These are phyloP conservation scores for Pluvianellus socialis DNA, from an alignment of 2,113 vertebrate genomes.

Conservation along the genomic window DNA sequence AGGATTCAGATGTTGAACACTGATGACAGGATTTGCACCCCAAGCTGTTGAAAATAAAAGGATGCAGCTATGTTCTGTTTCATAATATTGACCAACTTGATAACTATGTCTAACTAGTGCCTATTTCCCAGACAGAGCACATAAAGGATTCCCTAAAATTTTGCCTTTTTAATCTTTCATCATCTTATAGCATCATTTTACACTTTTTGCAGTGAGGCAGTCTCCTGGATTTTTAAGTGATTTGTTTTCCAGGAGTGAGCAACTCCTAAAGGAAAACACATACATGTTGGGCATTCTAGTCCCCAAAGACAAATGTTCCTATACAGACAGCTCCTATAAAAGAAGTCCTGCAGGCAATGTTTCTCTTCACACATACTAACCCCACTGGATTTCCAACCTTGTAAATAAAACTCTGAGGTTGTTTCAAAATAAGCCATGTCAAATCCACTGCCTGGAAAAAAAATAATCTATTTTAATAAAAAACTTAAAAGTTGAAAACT, in stretches of 20 bases:
- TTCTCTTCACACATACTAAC: background rate
- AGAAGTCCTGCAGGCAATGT: background rate
- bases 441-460: background rate
- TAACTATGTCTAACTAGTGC: background rate
- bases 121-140: background rate
- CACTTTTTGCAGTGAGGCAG: background rate
- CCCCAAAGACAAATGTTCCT: background rate
- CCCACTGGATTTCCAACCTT: background rate
- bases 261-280: background rate
- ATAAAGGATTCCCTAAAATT: background rate
- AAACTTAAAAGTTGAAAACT: background rate
- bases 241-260: background rate
- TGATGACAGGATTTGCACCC: background rate
- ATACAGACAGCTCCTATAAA: background rate
- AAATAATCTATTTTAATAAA: background rate
- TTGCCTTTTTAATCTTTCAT: background rate
- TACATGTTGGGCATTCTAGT: background rate
- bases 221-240: background rate
- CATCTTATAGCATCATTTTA: background rate
- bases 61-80: background rate
- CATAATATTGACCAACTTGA: background rate
- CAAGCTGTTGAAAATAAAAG: background rate
- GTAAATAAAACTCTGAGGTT: background rate
- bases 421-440: background rate
- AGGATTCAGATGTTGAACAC: background rate